A percentile compares a stretch with the other conserved stretches of the same genome.
These are phyloP conservation scores for Pseudorhombus dupliciocellatus DNA, from an alignment of 2,113 vertebrate genomes.

Conservation along the genomic window DNA sequence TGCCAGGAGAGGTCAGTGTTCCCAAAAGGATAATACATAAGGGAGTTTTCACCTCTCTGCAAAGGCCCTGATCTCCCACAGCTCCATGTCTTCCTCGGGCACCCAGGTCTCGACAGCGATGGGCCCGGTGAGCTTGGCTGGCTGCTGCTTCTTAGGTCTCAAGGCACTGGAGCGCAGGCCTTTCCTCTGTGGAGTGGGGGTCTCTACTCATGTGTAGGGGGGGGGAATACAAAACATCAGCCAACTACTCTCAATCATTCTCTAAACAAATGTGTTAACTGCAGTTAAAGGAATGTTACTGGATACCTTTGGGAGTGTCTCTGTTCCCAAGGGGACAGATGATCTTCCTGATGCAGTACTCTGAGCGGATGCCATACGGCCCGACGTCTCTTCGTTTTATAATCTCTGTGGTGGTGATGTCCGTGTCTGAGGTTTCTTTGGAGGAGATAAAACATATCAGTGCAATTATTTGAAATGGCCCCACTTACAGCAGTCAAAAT, in stretches of 20 bases:
- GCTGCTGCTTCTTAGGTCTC: slow-evolving; percentile 95
- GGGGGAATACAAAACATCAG: background rate
- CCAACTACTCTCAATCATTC: background rate
- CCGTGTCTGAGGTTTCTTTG: slow-evolving; percentile 95
- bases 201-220: slow-evolving; percentile 79
- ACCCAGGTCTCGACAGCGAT: slow-evolving; percentile 97
- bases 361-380: slow-evolving; percentile 94
- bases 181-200: slow-evolving; percentile 88
- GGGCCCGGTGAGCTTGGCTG: slow-evolving; percentile 93
- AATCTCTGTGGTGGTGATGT: slow-evolving; percentile 97
- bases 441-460: slow-evolving; percentile 1
- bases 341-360: slow-evolving; percentile 98
- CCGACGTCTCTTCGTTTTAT: slow-evolving; percentile 95
- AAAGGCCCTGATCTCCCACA: slow-evolving; percentile 99
- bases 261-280: background rate
- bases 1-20: background rate
- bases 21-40: background rate
- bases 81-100: slow-evolving; percentile 94
- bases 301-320: slow-evolving; percentile 93
- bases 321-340: slow-evolving; percentile 96
- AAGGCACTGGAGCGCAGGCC: slow-evolving; percentile 92
- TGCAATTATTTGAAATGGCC: background rate
- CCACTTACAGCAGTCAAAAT: background rate
- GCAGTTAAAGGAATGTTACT: background rate
- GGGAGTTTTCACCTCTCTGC: slow-evolving; percentile 87